Conservation (phyloP, 2,113 vertebrate species). For the Lethenteron camtschaticum region DNA sequence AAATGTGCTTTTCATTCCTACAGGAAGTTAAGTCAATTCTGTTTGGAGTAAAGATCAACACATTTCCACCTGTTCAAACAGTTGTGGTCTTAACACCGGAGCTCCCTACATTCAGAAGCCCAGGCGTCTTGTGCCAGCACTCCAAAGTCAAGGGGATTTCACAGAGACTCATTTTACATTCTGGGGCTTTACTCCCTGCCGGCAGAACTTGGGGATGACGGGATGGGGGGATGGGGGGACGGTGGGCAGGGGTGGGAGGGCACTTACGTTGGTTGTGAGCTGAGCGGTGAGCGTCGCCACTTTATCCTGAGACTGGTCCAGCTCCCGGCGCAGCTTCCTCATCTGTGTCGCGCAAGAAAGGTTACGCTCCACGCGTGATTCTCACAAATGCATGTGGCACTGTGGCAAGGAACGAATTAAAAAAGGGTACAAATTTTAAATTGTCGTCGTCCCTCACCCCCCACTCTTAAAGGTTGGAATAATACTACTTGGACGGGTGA, state of each 20-base stretch:
- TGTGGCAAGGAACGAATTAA: not conserved
- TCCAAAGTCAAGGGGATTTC: no score
- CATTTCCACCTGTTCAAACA: no score
- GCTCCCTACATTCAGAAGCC: no score
- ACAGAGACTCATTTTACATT: no score
- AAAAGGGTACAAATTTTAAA: not conserved
- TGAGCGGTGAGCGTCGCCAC: conserved; percentile 91
- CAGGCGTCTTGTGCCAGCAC: no score
- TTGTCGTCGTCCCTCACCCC: not conserved
- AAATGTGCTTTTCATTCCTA: no score
- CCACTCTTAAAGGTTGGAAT: not conserved
- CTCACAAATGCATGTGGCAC: conserved; percentile 7
- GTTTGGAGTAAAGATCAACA: no score
- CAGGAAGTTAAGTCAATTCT: no score
- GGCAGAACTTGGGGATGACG: no score
- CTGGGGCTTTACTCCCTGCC: no score
- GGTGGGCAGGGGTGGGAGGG: not conserved
- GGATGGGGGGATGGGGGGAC: no score
- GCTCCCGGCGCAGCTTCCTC: conserved; percentile 68
- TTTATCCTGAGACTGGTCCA: conserved; percentile 92
- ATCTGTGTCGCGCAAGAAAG: conserved; percentile 29
- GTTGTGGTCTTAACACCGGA: no score
- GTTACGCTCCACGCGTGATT: not conserved
- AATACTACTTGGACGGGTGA: not conserved
- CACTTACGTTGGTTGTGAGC: conserved; percentile 78